Conservation (phyloP, 53 echinoderm and acorn worm genomes). For the Paelopatides confundens region DNA sequence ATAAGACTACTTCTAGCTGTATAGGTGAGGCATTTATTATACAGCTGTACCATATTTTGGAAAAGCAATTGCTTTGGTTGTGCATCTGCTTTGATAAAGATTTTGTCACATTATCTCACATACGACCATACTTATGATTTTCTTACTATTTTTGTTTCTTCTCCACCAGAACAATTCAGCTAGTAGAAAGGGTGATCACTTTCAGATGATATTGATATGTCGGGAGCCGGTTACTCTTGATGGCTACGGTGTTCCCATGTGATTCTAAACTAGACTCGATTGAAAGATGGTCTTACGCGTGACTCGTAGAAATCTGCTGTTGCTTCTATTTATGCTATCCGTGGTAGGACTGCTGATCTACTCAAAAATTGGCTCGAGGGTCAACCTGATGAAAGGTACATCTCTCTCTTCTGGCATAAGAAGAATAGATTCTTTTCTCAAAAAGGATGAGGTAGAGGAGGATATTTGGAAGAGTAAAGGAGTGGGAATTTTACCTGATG, state of each 20-base stretch:
- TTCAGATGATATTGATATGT: no score
- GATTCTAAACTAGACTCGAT: background rate
- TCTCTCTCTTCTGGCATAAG: background rate
- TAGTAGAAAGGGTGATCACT: no score
- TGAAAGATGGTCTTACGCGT: constrained; percentile 10
- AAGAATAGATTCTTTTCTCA: background rate
- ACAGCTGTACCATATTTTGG: no score
- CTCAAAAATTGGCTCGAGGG: background rate
- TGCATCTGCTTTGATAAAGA: no score
- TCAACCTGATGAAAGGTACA: background rate
- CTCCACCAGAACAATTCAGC: no score
- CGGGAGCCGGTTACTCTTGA: background rate
- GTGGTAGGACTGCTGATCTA: background rate
- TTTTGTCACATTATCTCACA: no score
- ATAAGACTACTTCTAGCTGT: no score
- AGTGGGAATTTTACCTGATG: background rate
- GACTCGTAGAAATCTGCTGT: constrained; percentile 21
- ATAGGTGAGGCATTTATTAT: no score
- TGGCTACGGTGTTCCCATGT: background rate
- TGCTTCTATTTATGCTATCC: background rate
- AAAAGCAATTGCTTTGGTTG: no score
- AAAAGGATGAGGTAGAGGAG: background rate
- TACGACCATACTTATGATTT: no score
- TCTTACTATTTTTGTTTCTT: no score
- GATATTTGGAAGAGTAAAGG: background rate